These are phyloP conservation scores for Platysternon megacephalum DNA, from an alignment of 2,113 vertebrate species.

Conservation along the genomic window DNA sequence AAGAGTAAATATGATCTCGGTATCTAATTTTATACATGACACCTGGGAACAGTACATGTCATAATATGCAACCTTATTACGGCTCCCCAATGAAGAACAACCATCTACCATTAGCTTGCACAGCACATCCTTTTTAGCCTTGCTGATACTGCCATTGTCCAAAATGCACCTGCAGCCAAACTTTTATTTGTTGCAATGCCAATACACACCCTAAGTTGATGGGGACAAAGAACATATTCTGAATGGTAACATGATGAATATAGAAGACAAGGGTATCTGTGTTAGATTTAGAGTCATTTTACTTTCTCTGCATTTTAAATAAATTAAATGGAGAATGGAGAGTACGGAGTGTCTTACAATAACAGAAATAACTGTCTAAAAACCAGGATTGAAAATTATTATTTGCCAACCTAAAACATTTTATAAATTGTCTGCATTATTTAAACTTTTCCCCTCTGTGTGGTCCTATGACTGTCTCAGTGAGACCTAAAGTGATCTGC, in stretches of 20 bases:
- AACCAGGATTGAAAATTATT: not conserved
- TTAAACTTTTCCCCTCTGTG: not conserved
- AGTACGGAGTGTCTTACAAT: not conserved
- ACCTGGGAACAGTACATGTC: not conserved
- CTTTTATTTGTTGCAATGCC: not conserved
- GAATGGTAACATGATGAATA: not conserved
- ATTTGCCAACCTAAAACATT: not conserved
- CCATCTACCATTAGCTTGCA: rapidly evolving
- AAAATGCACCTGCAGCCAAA: not conserved
- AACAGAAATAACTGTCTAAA: not conserved
- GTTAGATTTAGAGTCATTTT: not conserved
- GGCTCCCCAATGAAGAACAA: not conserved
- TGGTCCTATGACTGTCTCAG: not conserved
- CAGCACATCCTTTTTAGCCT: not conserved
- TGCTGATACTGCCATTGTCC: not conserved
- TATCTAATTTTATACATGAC: not conserved
- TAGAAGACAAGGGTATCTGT: not conserved
- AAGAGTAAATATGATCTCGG: not conserved
- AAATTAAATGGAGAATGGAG: not conserved
- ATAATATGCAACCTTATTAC: not conserved
- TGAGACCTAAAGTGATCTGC: slow-evolving; percentile 13
- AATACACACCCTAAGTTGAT: not conserved
- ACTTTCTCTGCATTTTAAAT: not conserved
- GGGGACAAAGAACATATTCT: not conserved
- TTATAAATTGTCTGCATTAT: not conserved